Evolutionary conservation across 37 sponge, comb jelly and placozoan genomes (phyloP), one percentile per base, ranked within the genome.

Genomic region (Ianthella basta): DNA sequence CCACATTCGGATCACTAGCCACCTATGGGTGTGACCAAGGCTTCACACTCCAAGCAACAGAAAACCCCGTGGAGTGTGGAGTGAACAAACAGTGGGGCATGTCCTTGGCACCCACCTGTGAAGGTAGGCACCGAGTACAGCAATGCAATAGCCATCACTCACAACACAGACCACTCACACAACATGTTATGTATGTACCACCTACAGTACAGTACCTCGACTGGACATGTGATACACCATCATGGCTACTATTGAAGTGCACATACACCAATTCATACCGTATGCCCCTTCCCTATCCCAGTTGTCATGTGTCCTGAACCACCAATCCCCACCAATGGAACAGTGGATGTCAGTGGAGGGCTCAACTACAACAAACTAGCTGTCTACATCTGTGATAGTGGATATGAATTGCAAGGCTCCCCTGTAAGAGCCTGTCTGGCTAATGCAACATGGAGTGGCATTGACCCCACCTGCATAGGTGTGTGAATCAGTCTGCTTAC

Each of bases 21-120:
- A 63, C 74, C 19, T 93, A 89, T 54, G 25, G 34, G 32, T 93
- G 93, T 60, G 86, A 68, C 37, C 18, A 30, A 15, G 93, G 90
- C 0, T 88, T 56, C 80, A 44, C 8, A 3, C 50, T 44, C 50
- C 3, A 3, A 10, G 50, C 50, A 44, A 3, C 50, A 44, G 6
- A 3, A 8, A 44, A 44, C n/a, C n/a, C n/a, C 8, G 50, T 44
- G 50, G 50, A 10, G 50, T 44, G 50, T 44, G 50, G 8, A 3
- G 3, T 8, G 50, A 44, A 3, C 8, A 8, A 8, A 44, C 50
- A 44, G 50, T 44, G 50, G 50, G 8, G 8, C 50, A 3, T 44
- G 50, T 44, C 50, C 8, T 44, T 8, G 8, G 6, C 50, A 44
- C 50, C 50, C 50, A 44, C 50, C 50, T 44, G 50, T 44, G 50